A percentile compares a stretch with the other conserved stretches of the same genome.
Conservation (phyloP, 2,888 invertebrate genomes). For the Leucoptera coffeella region DNA sequence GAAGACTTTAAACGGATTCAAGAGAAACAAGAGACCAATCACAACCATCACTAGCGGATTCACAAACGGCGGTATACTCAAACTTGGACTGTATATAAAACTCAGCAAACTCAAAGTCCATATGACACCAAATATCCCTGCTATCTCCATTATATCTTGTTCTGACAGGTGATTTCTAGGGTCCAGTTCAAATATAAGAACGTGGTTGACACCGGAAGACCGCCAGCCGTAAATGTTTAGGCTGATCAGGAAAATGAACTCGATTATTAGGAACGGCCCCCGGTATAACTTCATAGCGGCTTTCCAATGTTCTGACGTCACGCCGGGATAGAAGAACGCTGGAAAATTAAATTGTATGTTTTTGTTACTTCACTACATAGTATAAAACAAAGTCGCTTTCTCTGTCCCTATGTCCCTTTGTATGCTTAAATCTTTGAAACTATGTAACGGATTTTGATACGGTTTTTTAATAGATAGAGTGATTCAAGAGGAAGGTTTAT, state of each 20-base stretch:
- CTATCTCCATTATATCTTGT: slow-evolving; percentile 91
- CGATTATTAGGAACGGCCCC: slow-evolving; percentile 85
- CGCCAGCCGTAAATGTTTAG: slow-evolving; percentile 97
- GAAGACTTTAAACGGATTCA: slow-evolving; percentile 90
- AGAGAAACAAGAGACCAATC: slow-evolving; percentile 75
- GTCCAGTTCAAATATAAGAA: slow-evolving; percentile 94
- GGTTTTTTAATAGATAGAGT: too few relatives aligned
- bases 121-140: slow-evolving; percentile 88
- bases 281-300: slow-evolving; percentile 90
- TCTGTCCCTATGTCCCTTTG: too few relatives aligned
- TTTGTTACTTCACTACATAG: too few relatives aligned
- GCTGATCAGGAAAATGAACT: slow-evolving; percentile 91
- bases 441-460: too few relatives aligned
- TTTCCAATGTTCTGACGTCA: slow-evolving; percentile 64
- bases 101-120: slow-evolving; percentile 89
- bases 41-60: slow-evolving; percentile 82
- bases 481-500: too few relatives aligned
- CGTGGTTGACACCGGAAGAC: slow-evolving; percentile 95
- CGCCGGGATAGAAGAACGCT: slow-evolving; percentile 72
- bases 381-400: too few relatives aligned
- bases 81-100: slow-evolving; percentile 69
- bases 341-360: too few relatives aligned
- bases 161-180: slow-evolving; percentile 88
- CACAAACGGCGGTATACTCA: slow-evolving; percentile 87
- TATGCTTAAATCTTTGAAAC: too few relatives aligned